Percentiles rank a stretch among this genome's conserved stretches.
phyloP scores from a whole-genome alignment of 1,140 invertebrate species.

The Megalopta genalis region DNA sequence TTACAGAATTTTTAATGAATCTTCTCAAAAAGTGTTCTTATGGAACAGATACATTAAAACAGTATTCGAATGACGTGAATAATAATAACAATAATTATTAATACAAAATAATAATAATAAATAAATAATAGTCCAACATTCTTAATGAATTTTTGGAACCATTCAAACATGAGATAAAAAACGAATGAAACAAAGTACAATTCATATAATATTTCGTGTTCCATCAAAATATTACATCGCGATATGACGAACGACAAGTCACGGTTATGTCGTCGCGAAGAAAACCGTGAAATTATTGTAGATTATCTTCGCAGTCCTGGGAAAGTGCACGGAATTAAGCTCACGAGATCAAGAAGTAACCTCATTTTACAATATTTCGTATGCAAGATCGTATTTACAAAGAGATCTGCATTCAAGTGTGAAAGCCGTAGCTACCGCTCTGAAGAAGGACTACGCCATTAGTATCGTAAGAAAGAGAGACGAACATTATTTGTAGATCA shows the following conservation, averaged over 20 bases:
- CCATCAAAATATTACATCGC: background rate
- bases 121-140: too few species aligned
- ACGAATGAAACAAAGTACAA: background rate
- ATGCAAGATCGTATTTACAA: constrained; percentile 43
- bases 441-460: constrained; percentile 28
- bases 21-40: too few species aligned
- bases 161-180: too few species aligned
- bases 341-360: background rate
- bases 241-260: constrained; percentile 18
- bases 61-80: too few species aligned
- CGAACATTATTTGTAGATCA: constrained; percentile 42
- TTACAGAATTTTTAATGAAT: too few species aligned
- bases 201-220: background rate
- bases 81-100: too few species aligned
- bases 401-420: background rate
- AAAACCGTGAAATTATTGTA: constrained; percentile 51
- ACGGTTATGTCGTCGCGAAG: constrained; percentile 42
- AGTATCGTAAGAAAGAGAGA: constrained; percentile 41
- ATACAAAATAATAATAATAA: too few species aligned
- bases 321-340: background rate
- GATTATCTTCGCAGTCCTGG: constrained; percentile 35
- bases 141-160: too few species aligned
- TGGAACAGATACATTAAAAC: too few species aligned
- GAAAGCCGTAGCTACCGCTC: background rate
- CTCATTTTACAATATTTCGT: too few species aligned